phyloP scores from a whole-genome alignment of 2,113 vertebrate species.

The Anguilla japonica region DNA sequence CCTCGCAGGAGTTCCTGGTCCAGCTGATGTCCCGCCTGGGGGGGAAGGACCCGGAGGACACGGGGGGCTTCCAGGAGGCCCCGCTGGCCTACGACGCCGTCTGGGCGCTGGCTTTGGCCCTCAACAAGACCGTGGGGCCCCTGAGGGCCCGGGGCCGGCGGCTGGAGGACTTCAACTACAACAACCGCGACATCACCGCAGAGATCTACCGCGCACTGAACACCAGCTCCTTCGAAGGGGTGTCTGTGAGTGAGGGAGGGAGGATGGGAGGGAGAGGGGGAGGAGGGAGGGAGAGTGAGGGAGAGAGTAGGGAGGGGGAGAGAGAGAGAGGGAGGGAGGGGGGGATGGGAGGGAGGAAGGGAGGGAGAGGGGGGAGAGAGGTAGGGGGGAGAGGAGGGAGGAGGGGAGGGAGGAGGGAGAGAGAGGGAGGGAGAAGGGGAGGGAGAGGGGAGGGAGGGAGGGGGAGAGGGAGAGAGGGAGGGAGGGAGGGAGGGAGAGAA shows the following conservation, averaged over 20 bases:
- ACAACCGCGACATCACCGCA: slow-evolving; percentile 89
- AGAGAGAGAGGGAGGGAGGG: too few relatives aligned
- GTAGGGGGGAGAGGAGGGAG: too few relatives aligned
- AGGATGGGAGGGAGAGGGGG: too few relatives aligned
- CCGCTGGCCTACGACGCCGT: slow-evolving; percentile 91
- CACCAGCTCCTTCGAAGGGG: slow-evolving; percentile 91
- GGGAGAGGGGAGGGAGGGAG: too few relatives aligned
- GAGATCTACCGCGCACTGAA: slow-evolving; percentile 95
- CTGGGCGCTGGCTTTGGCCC: slow-evolving; percentile 90
- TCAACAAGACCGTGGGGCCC: slow-evolving; percentile 89
- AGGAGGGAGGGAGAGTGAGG: neutral
- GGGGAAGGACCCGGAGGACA: slow-evolving; percentile 87
- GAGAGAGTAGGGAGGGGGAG: too few relatives aligned
- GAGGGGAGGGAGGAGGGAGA: too few relatives aligned
- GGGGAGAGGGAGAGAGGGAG: too few relatives aligned
- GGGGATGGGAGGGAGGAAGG: too few relatives aligned
- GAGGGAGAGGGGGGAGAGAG: too few relatives aligned
- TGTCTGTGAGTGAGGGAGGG: slow-evolving; percentile 78
- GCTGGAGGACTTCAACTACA: slow-evolving; percentile 95
- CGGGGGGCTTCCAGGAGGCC: slow-evolving; percentile 90
- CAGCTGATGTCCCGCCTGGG: slow-evolving; percentile 86
- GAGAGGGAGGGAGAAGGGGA: too few relatives aligned
- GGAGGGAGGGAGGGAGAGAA: too few relatives aligned
- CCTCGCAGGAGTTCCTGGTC: slow-evolving; percentile 89
- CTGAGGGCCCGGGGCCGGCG: slow-evolving; percentile 79